These are phyloP conservation scores for Drosophila maculinotata DNA, from an alignment of 2,888 invertebrate species.

Conservation along the genomic window DNA sequence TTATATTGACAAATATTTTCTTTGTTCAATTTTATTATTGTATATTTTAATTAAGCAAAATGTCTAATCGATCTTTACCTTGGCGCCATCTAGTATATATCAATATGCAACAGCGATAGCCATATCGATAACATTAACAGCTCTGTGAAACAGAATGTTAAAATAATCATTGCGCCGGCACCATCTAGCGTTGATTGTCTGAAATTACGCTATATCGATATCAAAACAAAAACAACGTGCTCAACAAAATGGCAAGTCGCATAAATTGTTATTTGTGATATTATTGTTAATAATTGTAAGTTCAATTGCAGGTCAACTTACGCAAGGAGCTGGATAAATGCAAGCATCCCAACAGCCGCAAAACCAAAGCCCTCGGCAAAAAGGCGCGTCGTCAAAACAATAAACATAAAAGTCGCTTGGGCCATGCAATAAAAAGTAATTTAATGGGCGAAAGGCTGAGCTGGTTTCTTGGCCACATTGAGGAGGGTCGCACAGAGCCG, in stretches of 20 bases:
- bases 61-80: slow-evolving; percentile 38
- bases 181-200: slow-evolving; percentile 4
- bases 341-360: slow-evolving; percentile 94
- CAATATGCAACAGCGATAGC: background rate
- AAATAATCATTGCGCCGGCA: slow-evolving; percentile 10
- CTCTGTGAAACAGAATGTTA: slow-evolving; percentile 8
- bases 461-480: slow-evolving; percentile 91
- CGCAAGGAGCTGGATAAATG: slow-evolving; percentile 86
- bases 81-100: slow-evolving; percentile 28
- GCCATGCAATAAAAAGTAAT: slow-evolving; percentile 90
- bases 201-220: slow-evolving; percentile 2
- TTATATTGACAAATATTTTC: too few relatives aligned
- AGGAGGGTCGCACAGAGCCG: slow-evolving; percentile 85
- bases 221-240: slow-evolving; percentile 58
- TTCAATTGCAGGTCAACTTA: slow-evolving; percentile 84
- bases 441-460: slow-evolving; percentile 90
- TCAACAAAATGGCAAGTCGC: slow-evolving; percentile 40
- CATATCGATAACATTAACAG: background rate
- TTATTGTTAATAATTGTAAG: background rate
- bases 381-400: slow-evolving; percentile 87
- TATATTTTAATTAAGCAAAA: too few relatives aligned
- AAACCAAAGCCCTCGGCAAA: slow-evolving; percentile 90
- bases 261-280: background rate
- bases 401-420: slow-evolving; percentile 84
- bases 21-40: too few relatives aligned